phyloP scores from a whole-genome alignment of 2,797 vertebrate species.

The Champsocephalus esox region DNA sequence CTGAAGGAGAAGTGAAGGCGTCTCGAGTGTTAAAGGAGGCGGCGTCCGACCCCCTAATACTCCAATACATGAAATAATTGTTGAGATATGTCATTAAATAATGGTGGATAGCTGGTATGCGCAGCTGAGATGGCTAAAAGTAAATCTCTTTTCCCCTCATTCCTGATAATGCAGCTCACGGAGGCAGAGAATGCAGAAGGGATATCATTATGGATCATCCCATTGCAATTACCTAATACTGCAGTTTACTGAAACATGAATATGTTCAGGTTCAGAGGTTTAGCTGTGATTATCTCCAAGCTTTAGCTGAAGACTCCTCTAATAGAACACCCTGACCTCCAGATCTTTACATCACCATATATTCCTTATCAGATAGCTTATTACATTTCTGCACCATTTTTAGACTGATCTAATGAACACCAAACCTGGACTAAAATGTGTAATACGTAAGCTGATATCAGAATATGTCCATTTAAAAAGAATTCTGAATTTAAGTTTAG shows the following conservation, averaged over 20 bases:
- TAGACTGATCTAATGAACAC: too few relatives aligned
- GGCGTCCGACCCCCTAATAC: conserved; percentile 43
- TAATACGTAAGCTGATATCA: too few relatives aligned
- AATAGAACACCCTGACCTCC: conserved; percentile 16
- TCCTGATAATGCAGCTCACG: neutral
- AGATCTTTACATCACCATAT: conserved; percentile 1
- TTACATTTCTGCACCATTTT: too few relatives aligned
- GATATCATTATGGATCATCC: neutral
- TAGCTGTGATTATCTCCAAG: conserved; percentile 51
- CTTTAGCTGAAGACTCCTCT: conserved; percentile 36
- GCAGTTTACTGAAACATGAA: conserved; percentile 30
- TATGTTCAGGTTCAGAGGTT: conserved; percentile 26
- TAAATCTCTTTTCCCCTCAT: neutral
- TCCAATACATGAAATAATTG: neutral
- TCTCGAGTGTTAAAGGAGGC: conserved; percentile 84
- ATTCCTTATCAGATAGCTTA: too few relatives aligned
- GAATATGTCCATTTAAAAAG: too few relatives aligned
- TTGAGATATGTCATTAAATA: neutral
- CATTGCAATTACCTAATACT: conserved; percentile 24
- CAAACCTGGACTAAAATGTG: too few relatives aligned
- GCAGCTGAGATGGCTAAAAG: neutral
- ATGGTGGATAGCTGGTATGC: too few relatives aligned
- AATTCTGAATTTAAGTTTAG: too few relatives aligned
- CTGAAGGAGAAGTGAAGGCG: conserved; percentile 86
- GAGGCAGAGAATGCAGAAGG: neutral